Percentiles rank a stretch among this genome's conserved stretches.
Conservation (phyloP, 2,113 vertebrate species). For the Caranx melampygus region DNA sequence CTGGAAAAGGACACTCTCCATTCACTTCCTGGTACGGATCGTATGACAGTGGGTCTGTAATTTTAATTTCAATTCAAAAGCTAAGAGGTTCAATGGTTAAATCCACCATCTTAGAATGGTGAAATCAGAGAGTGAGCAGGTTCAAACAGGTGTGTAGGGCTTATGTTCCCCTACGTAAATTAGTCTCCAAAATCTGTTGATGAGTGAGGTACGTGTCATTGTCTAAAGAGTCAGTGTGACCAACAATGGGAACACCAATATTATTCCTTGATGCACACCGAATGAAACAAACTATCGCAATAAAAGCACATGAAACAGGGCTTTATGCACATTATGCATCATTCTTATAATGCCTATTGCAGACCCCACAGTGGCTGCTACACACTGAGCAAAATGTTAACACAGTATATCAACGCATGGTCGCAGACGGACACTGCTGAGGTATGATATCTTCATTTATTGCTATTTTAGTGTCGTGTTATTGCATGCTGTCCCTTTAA, state of each 20-base stretch:
- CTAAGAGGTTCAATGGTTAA: neutral
- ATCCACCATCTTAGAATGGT: neutral
- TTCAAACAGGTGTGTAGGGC: neutral
- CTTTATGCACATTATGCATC: no score
- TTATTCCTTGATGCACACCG: neutral
- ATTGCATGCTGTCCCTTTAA: neutral
- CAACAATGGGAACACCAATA: no score
- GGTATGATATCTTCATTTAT: neutral
- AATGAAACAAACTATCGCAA: neutral
- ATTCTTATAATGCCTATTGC: neutral
- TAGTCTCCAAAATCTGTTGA: neutral
- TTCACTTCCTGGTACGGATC: no score
- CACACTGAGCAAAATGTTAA: neutral
- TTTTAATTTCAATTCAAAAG: constrained; percentile 3
- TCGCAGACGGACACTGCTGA: constrained; percentile 1
- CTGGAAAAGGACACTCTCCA: no score
- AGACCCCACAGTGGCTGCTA: neutral
- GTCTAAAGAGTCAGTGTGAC: no score
- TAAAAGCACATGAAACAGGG: neutral
- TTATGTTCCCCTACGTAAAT: neutral
- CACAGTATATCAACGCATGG: constrained; percentile 12
- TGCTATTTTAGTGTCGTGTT: neutral
- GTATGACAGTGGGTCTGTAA: neutral
- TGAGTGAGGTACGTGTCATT: neutral
- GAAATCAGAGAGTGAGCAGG: neutral